These are phyloP conservation scores for Metaphire vulgaris DNA, from an alignment of 1,140 invertebrate species.

Conservation along the genomic window DNA sequence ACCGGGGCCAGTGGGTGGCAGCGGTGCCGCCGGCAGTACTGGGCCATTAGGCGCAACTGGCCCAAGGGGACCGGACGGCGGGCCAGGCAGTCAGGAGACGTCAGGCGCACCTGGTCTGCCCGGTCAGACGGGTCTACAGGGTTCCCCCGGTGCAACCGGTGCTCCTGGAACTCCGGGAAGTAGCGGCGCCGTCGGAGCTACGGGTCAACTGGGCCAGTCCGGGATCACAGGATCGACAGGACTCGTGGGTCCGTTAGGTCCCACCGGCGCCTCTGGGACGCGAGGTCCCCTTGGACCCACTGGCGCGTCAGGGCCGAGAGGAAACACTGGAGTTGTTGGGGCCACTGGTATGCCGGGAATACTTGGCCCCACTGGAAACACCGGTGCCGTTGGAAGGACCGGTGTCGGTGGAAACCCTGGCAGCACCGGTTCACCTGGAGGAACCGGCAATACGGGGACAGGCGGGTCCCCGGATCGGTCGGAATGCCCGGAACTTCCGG, in stretches of 20 bases:
- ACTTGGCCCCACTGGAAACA: not conserved
- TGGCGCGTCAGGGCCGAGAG: not conserved
- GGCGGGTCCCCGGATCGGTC: not conserved
- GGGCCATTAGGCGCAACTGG: constrained; percentile 3
- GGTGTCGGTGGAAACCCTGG: constrained; percentile 4
- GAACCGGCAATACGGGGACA: constrained; percentile 1
- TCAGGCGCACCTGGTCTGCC: constrained; percentile 5
- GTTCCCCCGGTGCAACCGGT: not conserved
- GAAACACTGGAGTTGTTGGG: not conserved
- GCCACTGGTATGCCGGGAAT: not conserved
- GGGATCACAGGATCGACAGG: not conserved
- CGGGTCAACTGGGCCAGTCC: not conserved
- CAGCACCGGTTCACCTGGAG: not conserved
- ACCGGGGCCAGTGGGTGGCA: not conserved
- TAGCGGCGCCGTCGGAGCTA: not conserved
- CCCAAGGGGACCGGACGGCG: not conserved
- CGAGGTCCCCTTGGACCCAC: constrained; percentile 7
- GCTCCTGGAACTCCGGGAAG: not conserved
- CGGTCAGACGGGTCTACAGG: not conserved
- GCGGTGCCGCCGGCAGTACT: not conserved
- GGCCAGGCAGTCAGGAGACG: not conserved
- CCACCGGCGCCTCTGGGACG: not conserved
- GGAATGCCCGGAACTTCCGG: constrained; percentile 7
- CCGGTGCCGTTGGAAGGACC: not conserved
- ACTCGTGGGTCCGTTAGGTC: not conserved